These are phyloP conservation scores for Bibio marci DNA, from an alignment of 2,888 invertebrate species.

Conservation along the genomic window DNA sequence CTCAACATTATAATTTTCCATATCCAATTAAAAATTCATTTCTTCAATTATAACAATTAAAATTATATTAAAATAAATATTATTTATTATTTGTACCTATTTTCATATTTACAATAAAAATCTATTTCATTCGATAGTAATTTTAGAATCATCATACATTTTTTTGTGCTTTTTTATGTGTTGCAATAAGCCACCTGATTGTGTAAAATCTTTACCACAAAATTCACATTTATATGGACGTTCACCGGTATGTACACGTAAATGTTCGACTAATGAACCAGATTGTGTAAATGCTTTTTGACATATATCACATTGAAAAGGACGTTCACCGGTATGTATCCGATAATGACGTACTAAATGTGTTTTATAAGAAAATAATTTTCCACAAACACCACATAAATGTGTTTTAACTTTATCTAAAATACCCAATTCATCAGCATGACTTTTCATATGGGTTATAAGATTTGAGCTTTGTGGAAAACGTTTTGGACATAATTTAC, in stretches of 20 bases:
- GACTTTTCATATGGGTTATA: background rate
- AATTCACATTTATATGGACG: conserved; percentile 1
- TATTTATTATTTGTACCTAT: too few relatives aligned
- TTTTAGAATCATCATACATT: too few relatives aligned
- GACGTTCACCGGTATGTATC: background rate
- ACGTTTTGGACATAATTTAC: background rate
- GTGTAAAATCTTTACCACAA: conserved; percentile 3
- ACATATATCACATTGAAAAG: conserved; percentile 1
- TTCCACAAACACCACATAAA: background rate
- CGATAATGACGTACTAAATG: background rate
- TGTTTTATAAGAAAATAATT: conserved; percentile 1
- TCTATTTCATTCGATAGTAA: too few relatives aligned
- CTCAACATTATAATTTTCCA: conserved; percentile 30
- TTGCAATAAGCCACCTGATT: conserved; percentile 1
- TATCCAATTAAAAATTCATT: too few relatives aligned
- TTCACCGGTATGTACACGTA: background rate
- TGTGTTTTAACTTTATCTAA: background rate
- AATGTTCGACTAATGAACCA: background rate
- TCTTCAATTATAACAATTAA: too few relatives aligned
- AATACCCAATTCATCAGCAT: background rate
- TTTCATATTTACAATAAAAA: too few relatives aligned
- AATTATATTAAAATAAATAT: too few relatives aligned
- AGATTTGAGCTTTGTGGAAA: background rate
- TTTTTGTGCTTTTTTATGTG: conserved; percentile 3
- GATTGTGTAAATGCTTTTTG: conserved; percentile 2